These are phyloP conservation scores for Drosophila teissieri DNA, from an alignment of 1,140 invertebrate species.

Conservation along the genomic window DNA sequence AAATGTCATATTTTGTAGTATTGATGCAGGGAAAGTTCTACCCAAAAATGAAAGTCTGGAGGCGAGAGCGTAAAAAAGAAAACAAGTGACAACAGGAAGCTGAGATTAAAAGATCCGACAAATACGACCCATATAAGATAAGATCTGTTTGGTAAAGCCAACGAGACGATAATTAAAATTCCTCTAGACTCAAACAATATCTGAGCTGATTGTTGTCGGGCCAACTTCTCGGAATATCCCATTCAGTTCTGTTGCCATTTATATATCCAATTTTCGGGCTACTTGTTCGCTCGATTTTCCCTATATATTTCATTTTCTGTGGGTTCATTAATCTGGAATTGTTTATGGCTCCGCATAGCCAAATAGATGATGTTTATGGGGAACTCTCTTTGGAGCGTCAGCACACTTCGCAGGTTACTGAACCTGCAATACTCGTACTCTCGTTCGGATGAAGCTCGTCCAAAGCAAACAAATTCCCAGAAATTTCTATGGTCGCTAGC, in stretches of 20 bases:
- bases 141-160: conserved; percentile 37
- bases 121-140: conserved; percentile 42
- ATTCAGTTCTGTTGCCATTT: conserved; percentile 28
- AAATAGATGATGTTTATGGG: conserved; percentile 28
- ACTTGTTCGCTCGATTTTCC: conserved; percentile 31
- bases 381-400: conserved; percentile 25
- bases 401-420: conserved; percentile 36
- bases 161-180: conserved; percentile 46
- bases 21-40: conserved; percentile 26
- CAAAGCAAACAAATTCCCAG: conserved; percentile 38
- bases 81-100: conserved; percentile 47
- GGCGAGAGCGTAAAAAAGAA: conserved; percentile 16
- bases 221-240: conserved; percentile 26
- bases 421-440: conserved; percentile 19
- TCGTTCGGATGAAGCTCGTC: neutral
- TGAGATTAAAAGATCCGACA: conserved; percentile 41
- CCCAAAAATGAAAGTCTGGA: conserved; percentile 19
- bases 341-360: conserved; percentile 31
- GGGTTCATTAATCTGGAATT: conserved; percentile 44
- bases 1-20: too few relatives aligned
- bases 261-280: conserved; percentile 35
- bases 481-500: conserved; percentile 30
- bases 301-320: conserved; percentile 28
- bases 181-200: conserved; percentile 44
- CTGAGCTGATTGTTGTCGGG: conserved; percentile 35